These are phyloP conservation scores for Dryas iulia DNA, from an alignment of 1,140 invertebrate genomes.

Conservation along the genomic window DNA sequence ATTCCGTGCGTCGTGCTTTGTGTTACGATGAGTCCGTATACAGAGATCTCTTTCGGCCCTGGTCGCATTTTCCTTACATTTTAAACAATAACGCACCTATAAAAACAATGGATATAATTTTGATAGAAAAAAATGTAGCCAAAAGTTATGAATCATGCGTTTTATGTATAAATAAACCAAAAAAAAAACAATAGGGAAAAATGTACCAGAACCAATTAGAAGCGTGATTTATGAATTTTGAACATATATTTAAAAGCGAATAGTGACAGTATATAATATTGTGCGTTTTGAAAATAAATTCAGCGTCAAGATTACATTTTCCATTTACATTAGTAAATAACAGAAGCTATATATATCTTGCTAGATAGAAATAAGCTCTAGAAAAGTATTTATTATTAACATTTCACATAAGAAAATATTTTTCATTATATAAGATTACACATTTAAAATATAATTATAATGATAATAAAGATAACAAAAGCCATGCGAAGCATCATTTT, in stretches of 20 bases:
- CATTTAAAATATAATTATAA: no score
- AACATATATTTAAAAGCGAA: background rate
- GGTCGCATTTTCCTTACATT: constrained; percentile 69
- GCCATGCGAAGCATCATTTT: no score
- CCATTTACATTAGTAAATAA: background rate
- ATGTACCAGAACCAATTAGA: constrained; percentile 77
- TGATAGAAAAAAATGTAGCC: constrained; percentile 48
- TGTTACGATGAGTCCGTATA: constrained; percentile 51
- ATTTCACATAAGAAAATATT: no score
- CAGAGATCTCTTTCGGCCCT: constrained; percentile 76
- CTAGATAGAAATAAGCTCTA: no score
- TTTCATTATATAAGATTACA: no score
- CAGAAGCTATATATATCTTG: background rate
- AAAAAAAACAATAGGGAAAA: constrained; percentile 51
- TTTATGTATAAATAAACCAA: constrained; percentile 32
- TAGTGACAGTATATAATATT: background rate
- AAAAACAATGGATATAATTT: constrained; percentile 57
- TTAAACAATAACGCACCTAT: constrained; percentile 64
- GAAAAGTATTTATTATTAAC: no score
- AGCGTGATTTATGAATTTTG: constrained; percentile 19
- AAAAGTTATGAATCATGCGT: constrained; percentile 38
- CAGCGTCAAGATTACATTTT: background rate
- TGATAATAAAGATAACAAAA: no score
- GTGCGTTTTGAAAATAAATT: background rate
- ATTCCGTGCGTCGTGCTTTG: constrained; percentile 58